Percentiles rank a stretch among this genome's conserved stretches.
These are phyloP conservation scores for Urocynchramus pylzowi DNA, from an alignment of 2,113 vertebrate species.

Conservation along the genomic window DNA sequence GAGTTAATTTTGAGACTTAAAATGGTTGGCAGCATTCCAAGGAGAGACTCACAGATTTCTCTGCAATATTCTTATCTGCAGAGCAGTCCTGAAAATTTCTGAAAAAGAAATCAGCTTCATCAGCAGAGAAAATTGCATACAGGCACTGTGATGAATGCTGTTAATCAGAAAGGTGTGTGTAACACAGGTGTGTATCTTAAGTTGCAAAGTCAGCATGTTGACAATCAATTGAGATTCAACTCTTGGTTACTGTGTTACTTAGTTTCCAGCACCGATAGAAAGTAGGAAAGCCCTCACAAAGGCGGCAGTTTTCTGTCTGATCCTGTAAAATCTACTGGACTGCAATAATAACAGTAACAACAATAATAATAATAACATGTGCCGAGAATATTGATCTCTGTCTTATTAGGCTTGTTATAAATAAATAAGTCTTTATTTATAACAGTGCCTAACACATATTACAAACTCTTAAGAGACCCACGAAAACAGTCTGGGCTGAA, in stretches of 20 bases:
- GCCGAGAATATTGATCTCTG: not conserved
- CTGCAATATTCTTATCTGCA: not conserved
- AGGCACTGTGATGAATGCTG: not conserved
- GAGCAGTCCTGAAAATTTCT: not conserved
- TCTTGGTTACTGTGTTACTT: not conserved
- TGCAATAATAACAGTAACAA: not conserved
- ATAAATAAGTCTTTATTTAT: no score
- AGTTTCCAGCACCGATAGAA: not conserved
- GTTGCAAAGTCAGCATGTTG: not conserved
- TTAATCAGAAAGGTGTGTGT: not conserved
- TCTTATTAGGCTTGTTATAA: not conserved
- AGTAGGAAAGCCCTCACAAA: not conserved
- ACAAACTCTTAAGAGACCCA: not conserved
- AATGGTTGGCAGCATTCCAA: not conserved
- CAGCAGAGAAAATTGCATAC: not conserved
- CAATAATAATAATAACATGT: not conserved
- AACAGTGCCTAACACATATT: not conserved
- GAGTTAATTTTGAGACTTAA: not conserved
- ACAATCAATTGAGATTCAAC: not conserved
- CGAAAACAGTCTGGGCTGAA: not conserved
- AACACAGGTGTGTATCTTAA: not conserved
- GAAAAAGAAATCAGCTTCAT: not conserved
- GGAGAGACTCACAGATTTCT: not conserved
- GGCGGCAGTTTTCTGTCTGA: not conserved
- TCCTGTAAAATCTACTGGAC: not conserved